phyloP scores from a whole-genome alignment of 2,797 vertebrate genomes.

The Silurus aristotelis region DNA sequence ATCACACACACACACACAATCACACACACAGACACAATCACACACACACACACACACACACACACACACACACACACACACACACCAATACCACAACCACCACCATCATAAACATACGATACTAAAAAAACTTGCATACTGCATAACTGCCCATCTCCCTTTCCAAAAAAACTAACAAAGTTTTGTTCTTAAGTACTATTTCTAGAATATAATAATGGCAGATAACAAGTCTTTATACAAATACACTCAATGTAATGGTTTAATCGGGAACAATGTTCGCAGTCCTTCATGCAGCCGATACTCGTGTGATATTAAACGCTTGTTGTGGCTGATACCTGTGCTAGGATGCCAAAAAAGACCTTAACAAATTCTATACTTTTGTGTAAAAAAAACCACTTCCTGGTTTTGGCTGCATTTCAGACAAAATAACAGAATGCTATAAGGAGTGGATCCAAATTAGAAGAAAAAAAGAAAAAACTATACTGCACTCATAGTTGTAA shows the following conservation, averaged over 20 bases:
- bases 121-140: neutral
- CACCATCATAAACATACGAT: too few relatives aligned
- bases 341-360: too few relatives aligned
- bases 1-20: slow-evolving; percentile 17
- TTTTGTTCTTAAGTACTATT: neutral
- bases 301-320: neutral
- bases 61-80: slow-evolving; percentile 12
- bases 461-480: too few relatives aligned
- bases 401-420: too few relatives aligned
- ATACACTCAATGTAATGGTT: neutral
- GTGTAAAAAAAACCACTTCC: too few relatives aligned
- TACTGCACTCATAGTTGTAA: too few relatives aligned
- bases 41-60: slow-evolving; percentile 23
- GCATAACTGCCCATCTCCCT: too few relatives aligned
- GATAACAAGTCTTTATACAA: neutral
- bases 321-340: neutral
- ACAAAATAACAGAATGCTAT: too few relatives aligned
- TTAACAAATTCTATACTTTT: too few relatives aligned
- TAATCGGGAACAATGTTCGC: neutral
- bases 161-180: too few relatives aligned
- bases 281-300: neutral
- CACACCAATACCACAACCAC: neutral
- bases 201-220: neutral
- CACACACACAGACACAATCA: slow-evolving; percentile 27
- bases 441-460: too few relatives aligned